Evolutionary conservation across 2,113 vertebrate species (phyloP), one percentile per base, ranked within the genome.

Genomic region (Furnarius figulus): DNA sequence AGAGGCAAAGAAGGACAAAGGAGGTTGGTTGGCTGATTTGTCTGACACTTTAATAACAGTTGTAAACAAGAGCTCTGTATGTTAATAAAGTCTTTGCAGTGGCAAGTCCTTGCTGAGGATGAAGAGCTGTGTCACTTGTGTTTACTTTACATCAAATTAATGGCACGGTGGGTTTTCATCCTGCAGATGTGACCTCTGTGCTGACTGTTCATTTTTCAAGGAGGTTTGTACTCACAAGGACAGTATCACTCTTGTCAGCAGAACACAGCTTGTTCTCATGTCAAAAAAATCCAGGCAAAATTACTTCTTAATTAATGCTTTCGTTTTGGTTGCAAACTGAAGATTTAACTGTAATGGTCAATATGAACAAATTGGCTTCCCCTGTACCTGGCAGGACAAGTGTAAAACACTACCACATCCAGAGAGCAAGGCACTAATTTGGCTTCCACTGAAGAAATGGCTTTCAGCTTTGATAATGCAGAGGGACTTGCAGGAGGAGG

Each of bases 21-120:
- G 46, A 73, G 25, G 31, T 13, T 82, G 17, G 10, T 20, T 81
- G 63, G 37, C 68, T 71, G 82, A 90, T 84, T 86, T 83, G 49
- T 65, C 75, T 89, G 90, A 50, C 90, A 89, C 62, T 93, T 93
- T 88, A 91, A 87, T 39, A 83, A 35, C 23, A 56, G 39, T 52
- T 84, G 83, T 89, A 84, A 92, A 74, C 55, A 63, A 67, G 68
- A 76, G 24, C 17, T 65, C 23, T 56, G 14, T 52, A 63, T 53
- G 40, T 87, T 93, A 75, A 52, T 88, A 83, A 81, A 1, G 0
- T 62, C 73, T 78, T 75, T 63, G 58, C 53, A 72, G 53, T 23
- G 33, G 56, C 55, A 87, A 68, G 30, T 70, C 80, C 70, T 87
- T 93, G 52, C 72, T 90, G 27, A 76, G 46, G 42, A 82, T 85